These are phyloP conservation scores for Hemiscyllium ocellatum DNA, from an alignment of 2,113 vertebrate species.

Conservation along the genomic window DNA sequence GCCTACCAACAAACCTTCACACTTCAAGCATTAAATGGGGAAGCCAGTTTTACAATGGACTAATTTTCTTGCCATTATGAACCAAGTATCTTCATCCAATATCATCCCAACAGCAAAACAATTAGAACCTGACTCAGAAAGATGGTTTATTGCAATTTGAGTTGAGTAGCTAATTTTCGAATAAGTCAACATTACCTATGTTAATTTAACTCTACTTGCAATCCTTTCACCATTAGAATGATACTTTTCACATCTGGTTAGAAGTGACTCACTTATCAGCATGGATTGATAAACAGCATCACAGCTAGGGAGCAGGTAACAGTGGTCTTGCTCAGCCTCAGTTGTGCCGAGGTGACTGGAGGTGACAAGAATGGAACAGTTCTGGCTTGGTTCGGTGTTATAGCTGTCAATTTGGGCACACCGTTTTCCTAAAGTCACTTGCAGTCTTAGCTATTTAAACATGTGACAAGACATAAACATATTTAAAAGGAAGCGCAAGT, in stretches of 20 bases:
- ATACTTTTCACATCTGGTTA: not conserved
- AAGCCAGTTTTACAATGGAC: not conserved
- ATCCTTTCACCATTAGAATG: not conserved
- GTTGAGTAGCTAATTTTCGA: not conserved
- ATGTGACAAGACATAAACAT: not conserved
- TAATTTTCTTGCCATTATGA: not conserved
- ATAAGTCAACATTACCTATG: not conserved
- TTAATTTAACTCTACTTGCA: not conserved
- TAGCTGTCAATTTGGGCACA: not conserved
- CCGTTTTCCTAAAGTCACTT: not conserved
- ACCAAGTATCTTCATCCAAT: not conserved
- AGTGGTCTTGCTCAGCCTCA: not conserved
- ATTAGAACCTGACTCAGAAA: not conserved
- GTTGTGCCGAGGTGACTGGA: not conserved
- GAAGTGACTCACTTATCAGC: not conserved
- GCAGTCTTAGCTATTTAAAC: not conserved
- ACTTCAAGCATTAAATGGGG: not conserved
- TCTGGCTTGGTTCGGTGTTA: not conserved
- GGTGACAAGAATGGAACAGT: not conserved
- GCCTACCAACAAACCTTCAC: not conserved
- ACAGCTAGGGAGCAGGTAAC: not conserved
- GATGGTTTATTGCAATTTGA: not conserved
- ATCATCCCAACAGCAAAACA: not conserved
- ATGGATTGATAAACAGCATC: not conserved
- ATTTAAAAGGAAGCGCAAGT: not conserved